Evolutionary conservation across 2,113 vertebrate species (phyloP), one percentile per base, ranked within the genome.

Genomic region (Scytalopus superciliaris): DNA sequence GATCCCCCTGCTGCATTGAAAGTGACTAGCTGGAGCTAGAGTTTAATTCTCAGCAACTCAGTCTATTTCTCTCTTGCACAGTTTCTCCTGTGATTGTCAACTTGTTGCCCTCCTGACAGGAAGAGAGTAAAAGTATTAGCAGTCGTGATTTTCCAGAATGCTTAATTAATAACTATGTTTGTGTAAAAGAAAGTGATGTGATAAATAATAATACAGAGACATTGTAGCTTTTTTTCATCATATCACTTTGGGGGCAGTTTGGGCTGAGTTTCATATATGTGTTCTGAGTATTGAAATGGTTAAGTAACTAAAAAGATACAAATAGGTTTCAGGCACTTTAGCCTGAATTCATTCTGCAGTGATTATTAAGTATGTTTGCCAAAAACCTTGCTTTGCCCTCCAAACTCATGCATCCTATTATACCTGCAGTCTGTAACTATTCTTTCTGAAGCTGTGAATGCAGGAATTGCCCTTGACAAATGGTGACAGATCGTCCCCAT

Each of bases 381-480:
- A 87, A 72, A 95, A 85, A n/a, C 77, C 50, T 94, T 88, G 75
- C 68, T 88, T 92, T 88, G 62, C 53, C 93, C 87, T 94, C 64
- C 63, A 96, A 87, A 74, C 53, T 62, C 66, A 18, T 64, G 49
- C 60, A 93, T 68, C 37, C 47, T 50, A 68, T 93, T 91, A 79
- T 25, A 94, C 55, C 78, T 91, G 67, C 67, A 66, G 57, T 78
- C 63, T 85, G 67, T 79, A 96, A 66, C 62, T 79, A 57, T 70
- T 79, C 74, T 70, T 89, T 84, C 42, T 79, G 55, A 91, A 93
- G 68, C 57, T 50, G 55, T 30, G 33, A 93, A 37, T 0, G 5
- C 21, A 76, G 78, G 59, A 85, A 93, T 94, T 75, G 39, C 44
- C 45, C 45, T 47, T 70, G 88, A 91, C 62, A 81, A 85, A 95